These are phyloP conservation scores for Engraulis encrasicolus DNA, from an alignment of 2,113 vertebrate genomes.

Conservation along the genomic window DNA sequence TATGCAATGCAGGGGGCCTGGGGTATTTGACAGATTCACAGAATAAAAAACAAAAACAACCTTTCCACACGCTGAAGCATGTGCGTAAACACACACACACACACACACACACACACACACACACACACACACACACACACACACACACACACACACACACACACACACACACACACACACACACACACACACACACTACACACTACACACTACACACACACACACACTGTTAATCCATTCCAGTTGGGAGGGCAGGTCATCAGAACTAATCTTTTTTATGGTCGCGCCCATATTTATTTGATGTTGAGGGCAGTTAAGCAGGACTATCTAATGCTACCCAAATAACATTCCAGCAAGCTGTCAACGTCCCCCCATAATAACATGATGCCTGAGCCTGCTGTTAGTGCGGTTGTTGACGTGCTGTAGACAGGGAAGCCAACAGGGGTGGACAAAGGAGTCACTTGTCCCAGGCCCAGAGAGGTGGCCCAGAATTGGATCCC, in stretches of 20 bases:
- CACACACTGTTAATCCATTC: neutral
- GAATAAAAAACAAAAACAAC: too few species aligned
- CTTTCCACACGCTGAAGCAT: too few species aligned
- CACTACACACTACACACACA: too few species aligned
- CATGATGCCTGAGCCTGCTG: neutral
- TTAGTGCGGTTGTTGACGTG: too few species aligned
- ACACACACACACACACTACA: neutral
- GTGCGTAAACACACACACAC: too few species aligned
- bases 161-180: constrained; percentile 13
- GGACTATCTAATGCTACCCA: constrained; percentile 40
- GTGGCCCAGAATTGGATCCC: too few species aligned
- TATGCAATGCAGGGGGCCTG: too few species aligned
- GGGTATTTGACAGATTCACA: too few species aligned
- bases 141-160: constrained; percentile 11
- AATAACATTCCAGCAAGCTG: constrained; percentile 43
- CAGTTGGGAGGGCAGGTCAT: constrained; percentile 20
- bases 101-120: neutral
- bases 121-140: neutral
- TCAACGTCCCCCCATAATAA: constrained; percentile 28
- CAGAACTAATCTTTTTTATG: constrained; percentile 35
- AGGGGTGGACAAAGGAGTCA: too few species aligned
- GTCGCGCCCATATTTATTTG: constrained; percentile 43
- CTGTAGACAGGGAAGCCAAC: too few species aligned
- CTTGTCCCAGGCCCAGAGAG: too few species aligned
- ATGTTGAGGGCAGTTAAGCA: constrained; percentile 34